A percentile compares a stretch with the other conserved stretches of the same genome.
phyloP scores from a whole-genome alignment of 1,140 invertebrate species.

The Lepidurus arcticus region DNA sequence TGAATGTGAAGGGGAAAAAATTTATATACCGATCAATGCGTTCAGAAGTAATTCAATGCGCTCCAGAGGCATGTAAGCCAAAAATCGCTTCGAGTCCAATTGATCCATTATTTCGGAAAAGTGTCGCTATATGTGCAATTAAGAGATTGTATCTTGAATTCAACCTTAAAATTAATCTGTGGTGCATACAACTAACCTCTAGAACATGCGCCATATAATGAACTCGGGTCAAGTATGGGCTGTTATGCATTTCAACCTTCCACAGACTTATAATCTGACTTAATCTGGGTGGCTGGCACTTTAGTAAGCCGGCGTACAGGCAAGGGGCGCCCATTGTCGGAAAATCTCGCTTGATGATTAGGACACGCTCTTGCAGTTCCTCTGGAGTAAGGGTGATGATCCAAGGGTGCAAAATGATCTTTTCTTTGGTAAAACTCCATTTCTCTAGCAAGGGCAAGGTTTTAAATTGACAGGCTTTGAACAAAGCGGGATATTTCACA shows the following conservation, averaged over 20 bases:
- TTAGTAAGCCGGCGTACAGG: neutral
- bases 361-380: neutral
- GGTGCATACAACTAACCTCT: neutral
- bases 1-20: neutral
- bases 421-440: neutral
- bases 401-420: conserved; percentile 4
- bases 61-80: neutral
- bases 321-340: neutral
- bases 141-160: neutral
- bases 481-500: neutral
- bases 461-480: neutral
- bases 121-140: neutral
- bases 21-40: neutral
- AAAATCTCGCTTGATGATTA: neutral
- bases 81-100: neutral
- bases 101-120: neutral
- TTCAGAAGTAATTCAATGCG: neutral
- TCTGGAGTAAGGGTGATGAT: neutral
- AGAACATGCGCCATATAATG: neutral
- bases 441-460: neutral
- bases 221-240: neutral
- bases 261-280: neutral
- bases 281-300: neutral
- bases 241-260: conserved; percentile 1
- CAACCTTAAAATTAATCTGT: neutral